Evolutionary conservation across 1,140 invertebrate genomes (phyloP).

Genomic region (Pemphigus obesinymphae): DNA sequence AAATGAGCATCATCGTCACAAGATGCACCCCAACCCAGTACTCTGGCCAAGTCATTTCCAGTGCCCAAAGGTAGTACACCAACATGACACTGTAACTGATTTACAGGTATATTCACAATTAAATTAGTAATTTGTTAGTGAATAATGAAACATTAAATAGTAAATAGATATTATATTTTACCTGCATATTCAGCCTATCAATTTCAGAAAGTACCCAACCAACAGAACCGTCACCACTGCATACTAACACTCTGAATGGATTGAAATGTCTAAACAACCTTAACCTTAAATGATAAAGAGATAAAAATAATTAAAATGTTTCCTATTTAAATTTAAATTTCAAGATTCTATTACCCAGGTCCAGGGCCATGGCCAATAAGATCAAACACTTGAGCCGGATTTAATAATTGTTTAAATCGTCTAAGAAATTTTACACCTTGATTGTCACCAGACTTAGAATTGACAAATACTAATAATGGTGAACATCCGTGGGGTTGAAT

Average conservation of each 20-base stretch:
- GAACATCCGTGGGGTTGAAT: constrained; percentile 71
- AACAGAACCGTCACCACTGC: constrained; percentile 88
- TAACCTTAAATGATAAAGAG: constrained; percentile 54
- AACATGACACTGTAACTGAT: constrained; percentile 84
- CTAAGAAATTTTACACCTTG: constrained; percentile 94
- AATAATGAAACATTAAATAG: no score
- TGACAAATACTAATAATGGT: constrained; percentile 91
- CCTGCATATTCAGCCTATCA: constrained; percentile 86
- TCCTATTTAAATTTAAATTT: neutral
- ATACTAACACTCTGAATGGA: constrained; percentile 85
- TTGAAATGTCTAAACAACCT: constrained; percentile 85
- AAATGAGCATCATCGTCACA: constrained; percentile 93
- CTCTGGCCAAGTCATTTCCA: constrained; percentile 89
- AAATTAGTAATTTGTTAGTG: neutral
- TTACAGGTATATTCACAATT: constrained; percentile 17
- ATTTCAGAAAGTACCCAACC: constrained; percentile 92
- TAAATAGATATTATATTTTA: constrained; percentile 63
- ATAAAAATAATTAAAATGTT: no score
- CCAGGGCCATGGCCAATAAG: constrained; percentile 81
- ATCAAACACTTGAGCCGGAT: constrained; percentile 97
- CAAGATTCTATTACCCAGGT: constrained; percentile 61
- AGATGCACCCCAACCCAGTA: constrained; percentile 91
- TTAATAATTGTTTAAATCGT: constrained; percentile 90
- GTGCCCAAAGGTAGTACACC: constrained; percentile 90
- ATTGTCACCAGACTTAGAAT: constrained; percentile 96